Evolutionary conservation across 2,113 vertebrate genomes (phyloP).

Genomic region (Arothron firmamentum): DNA sequence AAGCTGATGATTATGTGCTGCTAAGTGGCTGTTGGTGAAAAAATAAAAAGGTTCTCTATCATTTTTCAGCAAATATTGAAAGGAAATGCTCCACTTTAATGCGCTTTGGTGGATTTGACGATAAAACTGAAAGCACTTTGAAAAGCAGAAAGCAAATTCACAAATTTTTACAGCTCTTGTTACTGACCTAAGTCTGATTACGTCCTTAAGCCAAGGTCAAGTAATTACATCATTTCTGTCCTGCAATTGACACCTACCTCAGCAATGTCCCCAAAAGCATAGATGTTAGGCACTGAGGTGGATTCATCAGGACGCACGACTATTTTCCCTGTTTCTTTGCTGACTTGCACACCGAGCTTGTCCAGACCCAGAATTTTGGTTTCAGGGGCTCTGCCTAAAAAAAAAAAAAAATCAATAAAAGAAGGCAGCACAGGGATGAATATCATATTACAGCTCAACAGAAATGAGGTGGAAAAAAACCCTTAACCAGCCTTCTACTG

Average conservation of each 20-base stretch:
- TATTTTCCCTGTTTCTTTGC: conserved; percentile 82
- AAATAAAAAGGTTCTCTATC: too few species aligned
- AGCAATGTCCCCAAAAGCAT: conserved; percentile 86
- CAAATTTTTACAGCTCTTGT: too few species aligned
- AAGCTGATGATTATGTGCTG: background rate
- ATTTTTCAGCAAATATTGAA: background rate
- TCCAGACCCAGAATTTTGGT: conserved; percentile 79
- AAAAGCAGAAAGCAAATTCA: background rate
- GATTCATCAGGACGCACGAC: conserved; percentile 80
- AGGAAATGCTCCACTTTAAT: background rate
- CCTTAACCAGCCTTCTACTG: too few species aligned
- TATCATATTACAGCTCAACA: conserved; percentile 21
- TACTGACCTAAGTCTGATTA: background rate
- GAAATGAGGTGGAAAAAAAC: background rate
- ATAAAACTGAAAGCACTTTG: too few species aligned
- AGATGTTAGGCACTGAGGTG: conserved; percentile 86
- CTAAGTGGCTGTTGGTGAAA: background rate
- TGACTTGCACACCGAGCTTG: conserved; percentile 75
- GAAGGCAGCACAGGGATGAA: conserved; percentile 23
- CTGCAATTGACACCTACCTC: conserved; percentile 73
- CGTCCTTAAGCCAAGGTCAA: background rate
- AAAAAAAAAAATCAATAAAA: conserved; percentile 9
- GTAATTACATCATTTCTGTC: background rate
- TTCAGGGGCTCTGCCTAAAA: conserved; percentile 84
- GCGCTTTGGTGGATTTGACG: too few species aligned